These are phyloP conservation scores for Carduelis carduelis DNA, from an alignment of 2,797 vertebrate genomes.

Conservation along the genomic window DNA sequence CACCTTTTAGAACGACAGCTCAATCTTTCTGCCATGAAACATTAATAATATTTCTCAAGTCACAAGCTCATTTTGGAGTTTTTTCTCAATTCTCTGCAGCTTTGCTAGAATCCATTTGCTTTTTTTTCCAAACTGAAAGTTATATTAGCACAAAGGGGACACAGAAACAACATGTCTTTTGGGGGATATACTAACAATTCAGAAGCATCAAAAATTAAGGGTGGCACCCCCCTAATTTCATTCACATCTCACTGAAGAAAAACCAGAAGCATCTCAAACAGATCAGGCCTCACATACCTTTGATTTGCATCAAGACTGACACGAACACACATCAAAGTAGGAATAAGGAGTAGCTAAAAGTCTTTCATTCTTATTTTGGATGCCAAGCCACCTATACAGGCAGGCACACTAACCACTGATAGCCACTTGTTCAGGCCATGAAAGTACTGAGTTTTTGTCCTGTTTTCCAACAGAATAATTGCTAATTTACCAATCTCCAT, in stretches of 20 bases:
- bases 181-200: neutral
- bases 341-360: neutral
- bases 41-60: neutral
- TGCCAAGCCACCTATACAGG: neutral
- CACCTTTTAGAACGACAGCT: neutral
- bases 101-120: neutral
- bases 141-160: neutral
- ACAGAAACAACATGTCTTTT: neutral
- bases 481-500: neutral
- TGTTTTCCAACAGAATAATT: neutral
- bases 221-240: neutral
- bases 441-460: neutral
- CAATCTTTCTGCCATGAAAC: neutral
- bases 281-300: neutral
- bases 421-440: neutral
- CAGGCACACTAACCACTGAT: neutral
- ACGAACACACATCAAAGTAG: accelerated
- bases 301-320: neutral
- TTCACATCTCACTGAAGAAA: neutral
- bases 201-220: neutral
- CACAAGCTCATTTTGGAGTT: neutral
- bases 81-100: neutral
- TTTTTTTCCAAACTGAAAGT: neutral
- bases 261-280: neutral
- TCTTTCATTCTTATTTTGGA: neutral